phyloP scores from a whole-genome alignment of 1,140 invertebrate genomes.

The Drosophila sulfurigaster region DNA sequence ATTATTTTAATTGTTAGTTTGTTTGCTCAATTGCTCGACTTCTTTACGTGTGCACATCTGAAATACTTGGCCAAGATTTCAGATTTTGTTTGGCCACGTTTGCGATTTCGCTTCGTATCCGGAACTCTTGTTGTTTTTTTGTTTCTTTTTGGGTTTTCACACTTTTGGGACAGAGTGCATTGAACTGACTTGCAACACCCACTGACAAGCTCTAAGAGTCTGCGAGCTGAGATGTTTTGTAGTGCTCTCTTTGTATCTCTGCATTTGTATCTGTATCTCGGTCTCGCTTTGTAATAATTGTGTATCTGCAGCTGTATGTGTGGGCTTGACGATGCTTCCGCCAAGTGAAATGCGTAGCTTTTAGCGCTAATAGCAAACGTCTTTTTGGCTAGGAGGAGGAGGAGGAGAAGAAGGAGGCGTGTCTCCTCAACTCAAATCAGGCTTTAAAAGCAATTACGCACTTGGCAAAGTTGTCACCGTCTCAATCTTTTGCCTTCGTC shows the following conservation, averaged over 20 bases:
- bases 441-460: conserved; percentile 27
- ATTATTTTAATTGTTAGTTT: conserved; percentile 28
- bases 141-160: background rate
- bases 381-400: conserved; percentile 25
- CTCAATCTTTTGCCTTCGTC: background rate
- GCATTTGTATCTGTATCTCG: conserved; percentile 6
- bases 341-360: conserved; percentile 54
- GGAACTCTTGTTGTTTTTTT: conserved; percentile 6
- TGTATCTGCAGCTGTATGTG: conserved; percentile 15
- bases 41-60: background rate
- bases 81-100: background rate
- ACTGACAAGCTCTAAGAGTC: conserved; percentile 15
- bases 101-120: background rate
- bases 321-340: conserved; percentile 58
- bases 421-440: conserved; percentile 9
- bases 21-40: background rate
- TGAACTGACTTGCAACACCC: conserved; percentile 21
- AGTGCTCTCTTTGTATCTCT: background rate
- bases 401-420: background rate
- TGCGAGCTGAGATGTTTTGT: background rate
- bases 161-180: conserved; percentile 16
- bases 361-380: conserved; percentile 61
- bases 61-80: conserved; percentile 3
- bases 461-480: conserved; percentile 20
- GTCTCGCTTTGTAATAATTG: background rate